Evolutionary conservation across 2,888 invertebrate species (phyloP).

Genomic region (Stomorhina lunata): DNA sequence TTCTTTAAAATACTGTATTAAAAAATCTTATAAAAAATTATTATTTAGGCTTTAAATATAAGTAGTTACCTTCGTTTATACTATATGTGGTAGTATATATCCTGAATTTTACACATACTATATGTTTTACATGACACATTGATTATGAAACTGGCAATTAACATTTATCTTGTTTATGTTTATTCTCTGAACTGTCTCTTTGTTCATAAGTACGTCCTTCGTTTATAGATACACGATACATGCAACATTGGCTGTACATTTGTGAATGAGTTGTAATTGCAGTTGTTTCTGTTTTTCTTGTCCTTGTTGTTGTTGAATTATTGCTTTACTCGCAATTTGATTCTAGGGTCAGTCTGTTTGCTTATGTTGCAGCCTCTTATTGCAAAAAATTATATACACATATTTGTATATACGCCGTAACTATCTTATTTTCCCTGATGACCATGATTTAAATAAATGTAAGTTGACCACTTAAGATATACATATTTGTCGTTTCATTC

Average conservation of each 20-base stretch:
- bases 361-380: neutral
- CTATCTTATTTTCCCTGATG: constrained; percentile 40
- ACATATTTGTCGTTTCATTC: neutral
- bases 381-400: neutral
- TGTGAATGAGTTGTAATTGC: constrained; percentile 21
- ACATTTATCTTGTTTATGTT: constrained; percentile 61
- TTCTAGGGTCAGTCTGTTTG: neutral
- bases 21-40: too few relatives aligned
- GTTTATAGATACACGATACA: constrained; percentile 6
- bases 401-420: neutral
- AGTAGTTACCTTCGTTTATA: too few relatives aligned
- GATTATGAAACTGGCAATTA: constrained; percentile 61
- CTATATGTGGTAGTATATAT: too few relatives aligned
- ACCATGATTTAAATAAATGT: constrained; percentile 51
- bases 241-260: constrained; percentile 3
- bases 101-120: neutral
- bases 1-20: too few relatives aligned
- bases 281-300: constrained; percentile 1
- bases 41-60: too few relatives aligned
- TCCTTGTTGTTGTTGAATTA: neutral
- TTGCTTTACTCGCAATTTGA: neutral
- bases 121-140: constrained; percentile 59
- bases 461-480: neutral
- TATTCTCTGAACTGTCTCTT: constrained; percentile 40
- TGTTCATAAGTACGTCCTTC: constrained; percentile 40